Evolutionary conservation across 2,797 vertebrate species (phyloP).

Genomic region (Lophura swinhoii): DNA sequence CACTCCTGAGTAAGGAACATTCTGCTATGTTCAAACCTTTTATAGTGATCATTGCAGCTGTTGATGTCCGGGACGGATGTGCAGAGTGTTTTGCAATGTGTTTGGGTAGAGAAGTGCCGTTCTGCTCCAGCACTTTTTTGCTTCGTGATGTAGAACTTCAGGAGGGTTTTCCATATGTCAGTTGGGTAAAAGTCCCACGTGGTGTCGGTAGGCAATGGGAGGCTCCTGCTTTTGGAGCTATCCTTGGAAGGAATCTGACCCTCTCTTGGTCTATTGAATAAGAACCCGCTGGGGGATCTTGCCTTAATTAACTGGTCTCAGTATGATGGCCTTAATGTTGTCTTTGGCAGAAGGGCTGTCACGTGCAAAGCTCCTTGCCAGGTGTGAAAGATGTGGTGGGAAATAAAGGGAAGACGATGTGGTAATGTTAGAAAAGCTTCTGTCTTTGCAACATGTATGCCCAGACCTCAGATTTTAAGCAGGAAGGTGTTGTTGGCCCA

Average conservation of each 20-base stretch:
- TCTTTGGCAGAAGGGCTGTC: background rate
- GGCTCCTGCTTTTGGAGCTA: background rate
- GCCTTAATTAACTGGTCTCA: background rate
- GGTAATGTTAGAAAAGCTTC: background rate
- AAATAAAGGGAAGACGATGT: background rate
- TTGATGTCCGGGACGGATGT: slow-evolving; percentile 32
- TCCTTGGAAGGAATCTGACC: background rate
- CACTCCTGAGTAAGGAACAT: slow-evolving; percentile 44
- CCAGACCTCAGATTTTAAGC: background rate
- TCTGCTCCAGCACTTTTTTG: background rate
- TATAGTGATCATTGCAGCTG: background rate
- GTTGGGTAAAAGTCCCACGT: background rate
- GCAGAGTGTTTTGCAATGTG: background rate
- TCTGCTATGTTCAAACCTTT: slow-evolving; percentile 35
- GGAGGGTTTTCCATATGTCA: background rate
- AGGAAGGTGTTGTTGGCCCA: background rate
- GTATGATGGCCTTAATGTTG: background rate
- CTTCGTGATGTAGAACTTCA: background rate
- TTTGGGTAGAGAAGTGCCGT: background rate
- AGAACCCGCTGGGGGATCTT: background rate
- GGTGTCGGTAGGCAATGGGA: background rate
- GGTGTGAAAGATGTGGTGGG: fast-evolving
- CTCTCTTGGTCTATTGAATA: background rate
- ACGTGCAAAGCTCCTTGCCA: background rate
- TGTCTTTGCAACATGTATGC: fast-evolving